phyloP scores from a whole-genome alignment of 2,888 invertebrate genomes.

The Lepidocyrtinus sp. region DNA sequence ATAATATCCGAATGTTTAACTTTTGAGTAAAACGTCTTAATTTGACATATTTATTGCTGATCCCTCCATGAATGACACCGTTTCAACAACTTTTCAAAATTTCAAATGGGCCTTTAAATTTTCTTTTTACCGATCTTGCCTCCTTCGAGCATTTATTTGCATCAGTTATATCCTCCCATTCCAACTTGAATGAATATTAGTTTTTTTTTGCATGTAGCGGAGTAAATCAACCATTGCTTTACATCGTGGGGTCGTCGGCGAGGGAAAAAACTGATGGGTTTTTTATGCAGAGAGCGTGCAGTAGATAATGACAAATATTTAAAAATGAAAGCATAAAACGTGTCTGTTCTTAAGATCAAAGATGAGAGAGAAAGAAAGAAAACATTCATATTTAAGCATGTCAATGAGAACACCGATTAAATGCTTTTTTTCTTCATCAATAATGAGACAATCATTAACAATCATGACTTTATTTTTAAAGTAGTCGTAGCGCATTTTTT shows the following conservation, averaged over 20 bases:
- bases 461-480: constrained; percentile 52
- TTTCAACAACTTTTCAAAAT: constrained; percentile 53
- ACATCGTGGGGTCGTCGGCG: constrained; percentile 12
- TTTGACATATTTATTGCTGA: constrained; percentile 59
- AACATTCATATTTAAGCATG: constrained; percentile 42
- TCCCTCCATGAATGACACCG: constrained; percentile 60
- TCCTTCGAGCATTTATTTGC: background rate
- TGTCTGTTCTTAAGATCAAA: constrained; percentile 25
- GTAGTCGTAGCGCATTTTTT: constrained; percentile 5
- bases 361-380: constrained; percentile 4
- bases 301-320: constrained; percentile 23
- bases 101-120: constrained; percentile 30
- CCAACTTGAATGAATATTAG: constrained; percentile 19
- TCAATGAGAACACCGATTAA: constrained; percentile 40
- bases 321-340: constrained; percentile 35
- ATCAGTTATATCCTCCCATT: constrained; percentile 22
- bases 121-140: background rate
- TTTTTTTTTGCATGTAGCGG: constrained; percentile 15
- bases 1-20: constrained; percentile 41
- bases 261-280: constrained; percentile 27
- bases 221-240: constrained; percentile 14
- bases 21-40: constrained; percentile 57
- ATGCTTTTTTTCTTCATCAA: constrained; percentile 36
- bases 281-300: constrained; percentile 28
- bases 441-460: constrained; percentile 45